Conservation (phyloP, 2,797 vertebrate genomes). For the Rousettus madagascariensis region DNA sequence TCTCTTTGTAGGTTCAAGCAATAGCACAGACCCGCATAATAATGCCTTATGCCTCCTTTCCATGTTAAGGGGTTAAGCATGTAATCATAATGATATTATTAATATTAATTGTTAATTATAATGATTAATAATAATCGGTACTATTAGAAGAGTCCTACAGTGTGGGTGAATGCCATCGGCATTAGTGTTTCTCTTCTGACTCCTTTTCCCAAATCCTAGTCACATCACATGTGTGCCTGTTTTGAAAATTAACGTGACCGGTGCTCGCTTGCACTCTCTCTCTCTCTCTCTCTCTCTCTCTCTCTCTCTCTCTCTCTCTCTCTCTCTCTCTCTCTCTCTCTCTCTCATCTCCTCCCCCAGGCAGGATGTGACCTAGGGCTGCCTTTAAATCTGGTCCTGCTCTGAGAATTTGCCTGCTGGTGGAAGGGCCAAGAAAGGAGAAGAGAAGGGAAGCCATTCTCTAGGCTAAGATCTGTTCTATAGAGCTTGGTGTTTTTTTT, state of each 20-base stretch:
- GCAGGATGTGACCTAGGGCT: background rate
- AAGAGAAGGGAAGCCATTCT: background rate
- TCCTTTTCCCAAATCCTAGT: background rate
- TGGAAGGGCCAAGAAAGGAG: background rate
- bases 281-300: background rate
- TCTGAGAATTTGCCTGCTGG: background rate
- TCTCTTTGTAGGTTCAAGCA: background rate
- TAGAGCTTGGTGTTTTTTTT: background rate
- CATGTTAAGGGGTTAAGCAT: background rate
- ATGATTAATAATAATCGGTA: background rate
- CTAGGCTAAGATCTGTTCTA: background rate
- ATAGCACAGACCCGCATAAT: background rate
- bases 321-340: background rate
- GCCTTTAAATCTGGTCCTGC: background rate
- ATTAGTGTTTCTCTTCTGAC: background rate
- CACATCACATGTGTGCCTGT: accelerated
- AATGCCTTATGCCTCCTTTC: background rate
- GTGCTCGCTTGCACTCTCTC: no score
- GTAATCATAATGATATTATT: background rate
- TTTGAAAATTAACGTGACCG: background rate
- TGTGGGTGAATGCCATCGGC: background rate
- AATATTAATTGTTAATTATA: background rate
- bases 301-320: background rate
- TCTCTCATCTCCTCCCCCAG: background rate
- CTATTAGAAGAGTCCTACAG: background rate